Percentiles rank a stretch among this genome's conserved stretches.
Conservation (phyloP, 2,113 vertebrate genomes). For the Prochilodus magdalenae region DNA sequence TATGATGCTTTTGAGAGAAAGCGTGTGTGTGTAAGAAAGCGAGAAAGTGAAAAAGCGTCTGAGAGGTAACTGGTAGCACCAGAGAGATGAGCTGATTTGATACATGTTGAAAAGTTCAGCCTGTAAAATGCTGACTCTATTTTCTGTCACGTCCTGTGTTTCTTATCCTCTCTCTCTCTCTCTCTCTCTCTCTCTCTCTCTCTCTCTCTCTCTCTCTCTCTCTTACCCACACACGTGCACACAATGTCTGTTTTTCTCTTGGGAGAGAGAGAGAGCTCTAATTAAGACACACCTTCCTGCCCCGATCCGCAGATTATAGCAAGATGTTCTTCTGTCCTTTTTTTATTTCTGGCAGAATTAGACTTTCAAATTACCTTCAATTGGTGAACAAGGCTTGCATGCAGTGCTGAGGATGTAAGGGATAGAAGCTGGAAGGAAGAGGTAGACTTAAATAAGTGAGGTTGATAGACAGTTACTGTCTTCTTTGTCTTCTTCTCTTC, state of each 20-base stretch:
- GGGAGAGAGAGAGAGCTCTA: not conserved
- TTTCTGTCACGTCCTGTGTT: slow-evolving; percentile 17
- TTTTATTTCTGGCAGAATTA: slow-evolving; percentile 19
- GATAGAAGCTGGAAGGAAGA: not conserved
- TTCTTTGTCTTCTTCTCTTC: no score
- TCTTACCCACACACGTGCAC: not conserved
- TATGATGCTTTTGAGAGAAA: not conserved
- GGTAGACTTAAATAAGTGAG: no score
- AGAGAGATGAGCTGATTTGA: slow-evolving; percentile 52
- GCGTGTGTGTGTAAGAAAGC: not conserved
- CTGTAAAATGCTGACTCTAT: slow-evolving; percentile 70
- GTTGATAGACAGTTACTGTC: no score
- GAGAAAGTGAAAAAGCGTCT: not conserved
- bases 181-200: no score
- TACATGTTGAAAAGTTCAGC: slow-evolving; percentile 61
- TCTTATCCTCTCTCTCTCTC: slow-evolving; percentile 26
- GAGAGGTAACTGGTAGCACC: not conserved
- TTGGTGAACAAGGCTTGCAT: not conserved
- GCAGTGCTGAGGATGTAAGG: not conserved
- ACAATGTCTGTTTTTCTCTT: not conserved
- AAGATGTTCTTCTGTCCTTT: not conserved
- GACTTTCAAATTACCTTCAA: slow-evolving; percentile 28
- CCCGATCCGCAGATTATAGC: slow-evolving; percentile 20
- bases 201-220: not conserved
- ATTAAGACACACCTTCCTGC: slow-evolving; percentile 25